Evolutionary conservation across 2,888 invertebrate genomes (phyloP), one percentile per base, ranked within the genome.

Genomic region (Drosophila pseudotakahashii): DNA sequence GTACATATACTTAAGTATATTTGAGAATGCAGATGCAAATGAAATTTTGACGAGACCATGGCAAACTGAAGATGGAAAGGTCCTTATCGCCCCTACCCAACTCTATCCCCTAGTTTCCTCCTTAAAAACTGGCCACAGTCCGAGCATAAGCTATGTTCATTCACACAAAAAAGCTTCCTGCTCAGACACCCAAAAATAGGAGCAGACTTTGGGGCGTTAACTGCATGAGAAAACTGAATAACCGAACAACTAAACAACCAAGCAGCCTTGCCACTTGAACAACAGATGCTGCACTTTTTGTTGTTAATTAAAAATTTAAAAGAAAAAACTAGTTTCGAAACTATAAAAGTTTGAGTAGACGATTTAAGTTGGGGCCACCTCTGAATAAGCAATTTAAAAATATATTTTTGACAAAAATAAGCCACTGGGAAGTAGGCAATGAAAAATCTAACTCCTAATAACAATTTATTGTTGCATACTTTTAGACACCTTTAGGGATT

Each of bases 11-110:
- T 53, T 41, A 41, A 30, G 41, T 53, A 41, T 41, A 32, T 41
- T 59, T 41, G 23, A 54, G 37, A 59, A 47, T 61, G 76, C 60
- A 73, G 73, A 52, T 71, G 76, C 75, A 72, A 75, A 75, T 72
- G 75, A 45, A 59, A 75, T 48, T 72, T 75, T 34, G 47, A 62
- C 62, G 60, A 63, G 61, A 48, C 41, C 23, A 39, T 36, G 57
- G 51, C 61, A 55, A 72, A 48, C 26, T 42, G 26, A 50, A 63
- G 41, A 48, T 48, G 67, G 69, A 26, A 16, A 61, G 44, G 41
- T 57, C 14, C 47, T 11, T 19, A 19, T 19, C 19, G 19, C 19
- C 6, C 14, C 14, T 19, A 19, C 19, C 19, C 19, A 19, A 19
- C 2, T 2, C 19, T 19, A 19, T 0, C 9, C 47, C 30, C n/a